A percentile compares a stretch with the other conserved stretches of the same genome.
These are phyloP conservation scores for Scomber scombrus DNA, from an alignment of 2,113 vertebrate genomes.

Conservation along the genomic window DNA sequence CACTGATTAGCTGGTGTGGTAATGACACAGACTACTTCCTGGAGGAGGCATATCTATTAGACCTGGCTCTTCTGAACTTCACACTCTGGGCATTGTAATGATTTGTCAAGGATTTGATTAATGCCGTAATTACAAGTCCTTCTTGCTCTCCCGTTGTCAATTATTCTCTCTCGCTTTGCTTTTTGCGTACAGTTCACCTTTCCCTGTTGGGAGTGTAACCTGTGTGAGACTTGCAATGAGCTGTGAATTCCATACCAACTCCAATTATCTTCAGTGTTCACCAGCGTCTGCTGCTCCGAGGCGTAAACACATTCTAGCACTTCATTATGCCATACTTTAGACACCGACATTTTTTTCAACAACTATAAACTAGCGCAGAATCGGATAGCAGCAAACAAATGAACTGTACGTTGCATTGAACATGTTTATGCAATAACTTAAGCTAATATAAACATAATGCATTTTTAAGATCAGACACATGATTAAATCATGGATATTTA, in stretches of 20 bases:
- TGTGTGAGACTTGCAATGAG: conserved; percentile 68
- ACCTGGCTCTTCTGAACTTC: conserved; percentile 45
- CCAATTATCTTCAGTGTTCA: conserved; percentile 69
- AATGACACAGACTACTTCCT: conserved; percentile 33
- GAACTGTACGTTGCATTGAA: conserved; percentile 8
- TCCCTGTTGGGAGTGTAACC: conserved; percentile 68
- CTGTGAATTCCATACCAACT: conserved; percentile 72
- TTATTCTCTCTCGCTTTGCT: conserved; percentile 58
- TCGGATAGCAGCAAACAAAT: conserved; percentile 21
- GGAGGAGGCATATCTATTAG: conserved; percentile 25
- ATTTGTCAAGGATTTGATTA: conserved; percentile 72
- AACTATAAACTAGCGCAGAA: conserved; percentile 11
- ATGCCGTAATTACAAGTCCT: conserved; percentile 72
- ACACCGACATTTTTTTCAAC: conserved; percentile 15
- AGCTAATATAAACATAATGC: not conserved
- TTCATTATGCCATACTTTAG: conserved; percentile 37
- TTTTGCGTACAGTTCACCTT: conserved; percentile 60
- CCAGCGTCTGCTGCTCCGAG: conserved; percentile 56
- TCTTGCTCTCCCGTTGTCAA: conserved; percentile 60
- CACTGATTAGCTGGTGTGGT: conserved; percentile 21
- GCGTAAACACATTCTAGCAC: conserved; percentile 54
- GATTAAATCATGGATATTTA: conserved; percentile 16
- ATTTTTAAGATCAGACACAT: conserved; percentile 2
- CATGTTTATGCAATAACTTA: conserved; percentile 19
- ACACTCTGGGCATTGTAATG: conserved; percentile 49